Evolutionary conservation across 2,113 vertebrate genomes (phyloP), one percentile per base, ranked within the genome.

Genomic region (Cyprinodon variegatus): DNA sequence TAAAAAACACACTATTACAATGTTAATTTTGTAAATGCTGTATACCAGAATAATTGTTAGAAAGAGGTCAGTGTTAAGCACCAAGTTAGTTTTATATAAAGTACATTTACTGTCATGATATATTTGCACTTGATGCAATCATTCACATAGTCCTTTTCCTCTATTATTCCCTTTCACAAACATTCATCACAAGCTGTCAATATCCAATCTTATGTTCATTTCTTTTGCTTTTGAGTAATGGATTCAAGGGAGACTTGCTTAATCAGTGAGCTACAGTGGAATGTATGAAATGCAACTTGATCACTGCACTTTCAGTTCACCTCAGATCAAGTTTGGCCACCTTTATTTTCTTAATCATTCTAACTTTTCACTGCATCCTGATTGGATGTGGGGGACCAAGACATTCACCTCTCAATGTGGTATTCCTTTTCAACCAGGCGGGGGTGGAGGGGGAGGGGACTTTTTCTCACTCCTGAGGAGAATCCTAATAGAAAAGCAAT

Each of bases 21-120:
- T 90, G 88, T 91, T 88, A 62, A 91, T 93, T 93, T 93, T 93
- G 89, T 91, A 91, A 91, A 92, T 93, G 91, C 91, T 93, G 90
- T 93, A 92, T 90, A 93, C 85, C 88, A 93, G 90, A 91, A 90
- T 89, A 91, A 91, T 91, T 91, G 89, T 91, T 93, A 92, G 92
- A 90, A 80, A 91, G 89, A 90, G 90, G 77, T 88, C 91, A 82
- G 89, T 93, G 91, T 93, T 93, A 80, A 90, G 89, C 92, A 93
- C 90, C 89, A 85, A 83, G 88, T 90, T 92, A 90, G 90, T 91
- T 92, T 93, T 93, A 90, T 90, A 93, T 93, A 93, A 88, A 92
- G 78, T 90, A 88, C 88, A 91, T 89, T 89, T 91, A 87, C 85
- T 87, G 76, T 92, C 90, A 93, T 85, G 50, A 57, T 57, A 85